These are phyloP conservation scores for Colaptes auratus DNA, from an alignment of 2,113 vertebrate genomes.

Conservation along the genomic window DNA sequence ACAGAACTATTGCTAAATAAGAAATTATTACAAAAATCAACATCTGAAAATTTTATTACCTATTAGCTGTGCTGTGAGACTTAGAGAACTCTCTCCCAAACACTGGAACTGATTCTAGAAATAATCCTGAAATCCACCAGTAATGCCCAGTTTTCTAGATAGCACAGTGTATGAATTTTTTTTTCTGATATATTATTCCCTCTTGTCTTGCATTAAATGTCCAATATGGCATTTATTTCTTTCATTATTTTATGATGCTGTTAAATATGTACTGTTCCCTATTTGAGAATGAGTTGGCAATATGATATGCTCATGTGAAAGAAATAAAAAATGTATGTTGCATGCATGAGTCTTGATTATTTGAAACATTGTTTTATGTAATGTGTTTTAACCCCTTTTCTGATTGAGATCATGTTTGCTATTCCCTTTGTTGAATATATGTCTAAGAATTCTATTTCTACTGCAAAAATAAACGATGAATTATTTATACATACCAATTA, in stretches of 20 bases:
- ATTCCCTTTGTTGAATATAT: slow-evolving; percentile 80
- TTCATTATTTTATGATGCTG: background rate
- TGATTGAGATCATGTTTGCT: slow-evolving; percentile 74
- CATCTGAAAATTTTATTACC: background rate
- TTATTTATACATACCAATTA: slow-evolving; percentile 99
- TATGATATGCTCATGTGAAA: background rate
- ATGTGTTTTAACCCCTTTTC: slow-evolving; percentile 68
- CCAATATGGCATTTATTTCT: background rate
- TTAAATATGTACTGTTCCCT: background rate
- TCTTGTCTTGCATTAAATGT: slow-evolving; percentile 5
- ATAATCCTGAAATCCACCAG: background rate
- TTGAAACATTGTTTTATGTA: slow-evolving; percentile 63
- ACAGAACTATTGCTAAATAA: background rate
- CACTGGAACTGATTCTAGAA: background rate
- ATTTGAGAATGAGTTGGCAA: background rate
- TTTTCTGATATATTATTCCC: background rate
- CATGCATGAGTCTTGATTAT: slow-evolving; percentile 10
- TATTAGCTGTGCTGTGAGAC: background rate
- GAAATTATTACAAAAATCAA: background rate
- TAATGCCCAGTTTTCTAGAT: background rate
- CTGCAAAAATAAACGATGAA: slow-evolving; percentile 97
- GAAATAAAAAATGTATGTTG: slow-evolving; percentile 34
- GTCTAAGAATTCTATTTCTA: slow-evolving; percentile 89
- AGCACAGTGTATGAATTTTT: background rate
- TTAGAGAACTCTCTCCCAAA: background rate